Conservation (phyloP, 1,140 invertebrate species). For the Zaprionus camerounensis region DNA sequence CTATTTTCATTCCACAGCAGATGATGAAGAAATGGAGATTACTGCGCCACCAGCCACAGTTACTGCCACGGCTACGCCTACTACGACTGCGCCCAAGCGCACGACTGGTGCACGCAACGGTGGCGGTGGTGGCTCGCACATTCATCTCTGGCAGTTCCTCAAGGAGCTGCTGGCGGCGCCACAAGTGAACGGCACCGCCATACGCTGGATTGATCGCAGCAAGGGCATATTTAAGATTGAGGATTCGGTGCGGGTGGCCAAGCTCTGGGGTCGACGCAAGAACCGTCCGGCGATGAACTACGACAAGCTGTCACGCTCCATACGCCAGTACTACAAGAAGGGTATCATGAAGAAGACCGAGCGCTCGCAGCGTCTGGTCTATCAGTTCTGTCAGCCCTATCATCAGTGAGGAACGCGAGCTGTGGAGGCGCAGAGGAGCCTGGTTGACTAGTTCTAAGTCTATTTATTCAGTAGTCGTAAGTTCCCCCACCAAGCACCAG, state of each 20-base stretch:
- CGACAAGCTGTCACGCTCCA: slow-evolving; percentile 98
- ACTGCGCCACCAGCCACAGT: slow-evolving; percentile 18
- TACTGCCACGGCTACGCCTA: slow-evolving; percentile 29
- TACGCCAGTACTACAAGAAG: slow-evolving; percentile 99
- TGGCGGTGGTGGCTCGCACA: slow-evolving; percentile 89
- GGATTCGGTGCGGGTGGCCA: slow-evolving; percentile 97
- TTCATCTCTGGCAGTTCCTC: slow-evolving; percentile 99
- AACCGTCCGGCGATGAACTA: slow-evolving; percentile 99
- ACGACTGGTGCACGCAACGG: slow-evolving; percentile 84
- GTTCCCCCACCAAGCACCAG: slow-evolving; percentile 19
- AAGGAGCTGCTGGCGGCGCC: slow-evolving; percentile 96
- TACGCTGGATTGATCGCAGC: slow-evolving; percentile 97
- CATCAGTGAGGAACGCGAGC: slow-evolving; percentile 87
- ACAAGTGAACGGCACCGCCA: slow-evolving; percentile 94
- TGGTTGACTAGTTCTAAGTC: slow-evolving; percentile 45
- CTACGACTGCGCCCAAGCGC: slow-evolving; percentile 48
- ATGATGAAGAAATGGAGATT: slow-evolving; percentile 86
- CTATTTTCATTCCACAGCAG: slow-evolving; percentile 66
- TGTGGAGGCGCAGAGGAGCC: background rate
- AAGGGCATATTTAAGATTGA: slow-evolving; percentile 99
- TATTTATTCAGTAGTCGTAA: slow-evolving; percentile 69
- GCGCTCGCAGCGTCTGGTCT: slow-evolving; percentile 98
- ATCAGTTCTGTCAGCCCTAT: slow-evolving; percentile 99
- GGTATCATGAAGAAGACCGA: slow-evolving; percentile 99
- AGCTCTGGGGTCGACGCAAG: slow-evolving; percentile 98